These are phyloP conservation scores for Belgica antarctica DNA, from an alignment of 2,888 invertebrate genomes.

Conservation along the genomic window DNA sequence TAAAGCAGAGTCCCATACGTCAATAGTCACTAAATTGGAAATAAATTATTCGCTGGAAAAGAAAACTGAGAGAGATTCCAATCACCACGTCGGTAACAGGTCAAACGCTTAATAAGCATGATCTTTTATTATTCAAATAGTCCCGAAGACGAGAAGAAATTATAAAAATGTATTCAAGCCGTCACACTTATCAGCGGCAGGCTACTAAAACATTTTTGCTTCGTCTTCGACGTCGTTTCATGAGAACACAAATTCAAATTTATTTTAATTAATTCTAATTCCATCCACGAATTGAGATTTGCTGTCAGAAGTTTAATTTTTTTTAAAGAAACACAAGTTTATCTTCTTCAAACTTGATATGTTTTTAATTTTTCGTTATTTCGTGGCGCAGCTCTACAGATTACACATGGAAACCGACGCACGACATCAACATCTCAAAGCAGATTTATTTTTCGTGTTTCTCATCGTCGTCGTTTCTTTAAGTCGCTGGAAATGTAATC, in stretches of 20 bases:
- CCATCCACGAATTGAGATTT: not conserved
- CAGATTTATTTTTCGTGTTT: conserved; percentile 7
- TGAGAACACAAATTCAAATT: conserved; percentile 22
- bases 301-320: not conserved
- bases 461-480: not conserved
- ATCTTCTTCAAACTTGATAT: not conserved
- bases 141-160: not conserved
- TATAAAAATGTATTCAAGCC: conserved; percentile 27
- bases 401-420: conserved; percentile 23
- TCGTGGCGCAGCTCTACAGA: not conserved
- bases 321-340: conserved; percentile 16
- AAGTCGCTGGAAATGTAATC: not conserved
- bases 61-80: not conserved
- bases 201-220: conserved; percentile 34
- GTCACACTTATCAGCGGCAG: conserved; percentile 29
- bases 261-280: conserved; percentile 32
- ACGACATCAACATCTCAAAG: not conserved
- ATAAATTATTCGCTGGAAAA: conserved; percentile 8
- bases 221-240: too few relatives aligned
- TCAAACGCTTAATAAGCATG: conserved; percentile 29
- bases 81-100: conserved; percentile 36
- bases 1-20: conserved; percentile 1
- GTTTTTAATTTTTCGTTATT: conserved; percentile 10
- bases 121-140: conserved; percentile 37
- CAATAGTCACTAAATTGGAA: conserved; percentile 17